Evolutionary conservation across 2,113 vertebrate species (phyloP), one percentile per base, ranked within the genome.

Genomic region (Echinops telfairi): DNA sequence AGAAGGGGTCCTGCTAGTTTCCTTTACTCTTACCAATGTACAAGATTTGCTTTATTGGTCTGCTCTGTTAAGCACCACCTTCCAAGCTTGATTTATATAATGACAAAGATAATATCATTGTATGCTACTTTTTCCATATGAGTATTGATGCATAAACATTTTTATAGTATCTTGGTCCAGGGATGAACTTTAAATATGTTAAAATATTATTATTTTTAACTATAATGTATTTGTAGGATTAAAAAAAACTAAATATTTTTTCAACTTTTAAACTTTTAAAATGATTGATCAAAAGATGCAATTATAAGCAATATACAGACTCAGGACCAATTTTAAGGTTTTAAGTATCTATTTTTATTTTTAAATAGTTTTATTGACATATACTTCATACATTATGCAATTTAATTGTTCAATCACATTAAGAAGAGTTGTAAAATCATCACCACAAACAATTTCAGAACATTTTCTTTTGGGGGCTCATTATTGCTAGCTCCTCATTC

Each of bases 111-210:
- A 91, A 94, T 83, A 79, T 57, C 7, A 25, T 70, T 38, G 62
- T 9, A 12, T 88, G 88, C 60, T 75, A 94, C 87, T 92, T 90
- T 86, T 95, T 77, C 58, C 86, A 78, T 88, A 40, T 92, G 64
- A 86, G 22, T 82, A 23, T 71, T 90, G 19, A 62, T 71, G 22
- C 16, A 88, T 84, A 88, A 85, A 38, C 2, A 88, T 87, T 53
- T 85, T 86, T 77, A 70, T 75, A 68, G 3, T 88, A 85, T 23
- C 9, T 60, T 85, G 3, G 0, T 70, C 36, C 10, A 93, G 75
- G 33, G 3, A 96, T 58, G n/a, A 10, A 85, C 64, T 17, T 70
- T 73, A 83, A 86, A 73, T 73, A 53, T 53, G 47, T 9, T 53
- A 86, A 90, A 70, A 60, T 0, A 70, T 84, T 68, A 53, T 40